Evolutionary conservation across 1,140 invertebrate genomes (phyloP).

Genomic region (Brachystomella parvula): DNA sequence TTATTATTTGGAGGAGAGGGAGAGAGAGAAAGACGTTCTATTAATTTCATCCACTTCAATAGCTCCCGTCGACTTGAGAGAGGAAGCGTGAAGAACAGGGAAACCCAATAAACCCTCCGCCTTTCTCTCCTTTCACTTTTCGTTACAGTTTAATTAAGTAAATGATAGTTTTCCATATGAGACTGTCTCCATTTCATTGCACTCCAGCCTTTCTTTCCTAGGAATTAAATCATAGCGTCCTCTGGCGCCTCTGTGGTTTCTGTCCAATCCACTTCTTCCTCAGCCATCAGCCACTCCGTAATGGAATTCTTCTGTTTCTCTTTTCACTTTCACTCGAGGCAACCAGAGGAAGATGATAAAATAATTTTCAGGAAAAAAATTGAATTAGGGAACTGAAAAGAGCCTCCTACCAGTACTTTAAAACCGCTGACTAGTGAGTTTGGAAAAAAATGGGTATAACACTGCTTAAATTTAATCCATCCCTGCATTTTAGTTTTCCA

Average conservation of each 20-base stretch:
- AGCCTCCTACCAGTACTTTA: too few relatives aligned
- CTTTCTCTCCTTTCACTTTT: slow-evolving; percentile 1
- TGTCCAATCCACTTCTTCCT: not conserved
- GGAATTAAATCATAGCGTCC: not conserved
- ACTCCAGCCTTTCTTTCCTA: not conserved
- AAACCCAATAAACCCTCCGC: not conserved
- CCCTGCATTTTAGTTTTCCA: too few relatives aligned
- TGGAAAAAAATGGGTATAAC: too few relatives aligned
- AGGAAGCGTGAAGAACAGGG: not conserved
- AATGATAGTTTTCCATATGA: slow-evolving; percentile 6
- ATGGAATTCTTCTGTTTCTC: slow-evolving; percentile 1
- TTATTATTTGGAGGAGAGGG: too few relatives aligned
- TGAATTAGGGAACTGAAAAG: not conserved
- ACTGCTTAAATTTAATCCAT: too few relatives aligned
- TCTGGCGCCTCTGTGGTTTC: not conserved
- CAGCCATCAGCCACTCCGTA: not conserved
- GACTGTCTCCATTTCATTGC: not conserved
- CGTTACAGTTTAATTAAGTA: slow-evolving; percentile 11
- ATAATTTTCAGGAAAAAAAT: not conserved
- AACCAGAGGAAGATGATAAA: too few relatives aligned
- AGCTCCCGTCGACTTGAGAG: not conserved
- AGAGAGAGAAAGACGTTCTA: too few relatives aligned
- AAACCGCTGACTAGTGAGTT: too few relatives aligned
- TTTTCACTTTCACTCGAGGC: not conserved
- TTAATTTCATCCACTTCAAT: slow-evolving; percentile 9